Conservation (phyloP, 2,888 invertebrate genomes). For the Phaonia tiefii region DNA sequence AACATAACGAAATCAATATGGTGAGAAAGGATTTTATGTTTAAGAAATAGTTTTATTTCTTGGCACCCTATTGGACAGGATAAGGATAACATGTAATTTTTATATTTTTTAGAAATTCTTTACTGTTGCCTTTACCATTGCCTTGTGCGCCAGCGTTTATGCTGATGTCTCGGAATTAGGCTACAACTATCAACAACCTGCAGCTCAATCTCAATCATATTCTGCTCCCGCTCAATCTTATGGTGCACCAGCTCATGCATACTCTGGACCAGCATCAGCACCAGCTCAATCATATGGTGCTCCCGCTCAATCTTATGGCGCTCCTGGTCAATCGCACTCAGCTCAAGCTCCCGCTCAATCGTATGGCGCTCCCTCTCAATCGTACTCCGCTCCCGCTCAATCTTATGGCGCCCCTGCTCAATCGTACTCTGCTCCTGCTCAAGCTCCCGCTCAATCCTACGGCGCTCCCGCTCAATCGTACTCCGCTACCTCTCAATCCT, state of each 20-base stretch:
- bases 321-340: background rate
- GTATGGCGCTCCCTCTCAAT: background rate
- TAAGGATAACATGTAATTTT: background rate
- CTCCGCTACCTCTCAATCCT: background rate
- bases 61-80: background rate
- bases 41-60: too few species aligned
- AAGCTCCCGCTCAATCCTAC: background rate
- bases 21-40: slow-evolving; percentile 22
- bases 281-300: background rate
- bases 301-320: background rate
- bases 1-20: slow-evolving; percentile 37
- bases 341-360: slow-evolving; percentile 9
- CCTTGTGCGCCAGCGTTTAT: slow-evolving; percentile 37
- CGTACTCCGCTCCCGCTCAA: background rate
- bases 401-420: slow-evolving; percentile 3
- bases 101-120: slow-evolving; percentile 55
- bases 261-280: slow-evolving; percentile 25
- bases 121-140: slow-evolving; percentile 47
- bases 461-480: slow-evolving; percentile 21
- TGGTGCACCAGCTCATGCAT: background rate
- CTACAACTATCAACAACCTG: slow-evolving; percentile 59
- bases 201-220: slow-evolving; percentile 17
- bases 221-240: slow-evolving; percentile 14
- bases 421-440: background rate
- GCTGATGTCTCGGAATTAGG: slow-evolving; percentile 64